Percentiles rank a stretch among this genome's conserved stretches.
Conservation (phyloP, 2,113 vertebrate species). For the Sterna hirundo region DNA sequence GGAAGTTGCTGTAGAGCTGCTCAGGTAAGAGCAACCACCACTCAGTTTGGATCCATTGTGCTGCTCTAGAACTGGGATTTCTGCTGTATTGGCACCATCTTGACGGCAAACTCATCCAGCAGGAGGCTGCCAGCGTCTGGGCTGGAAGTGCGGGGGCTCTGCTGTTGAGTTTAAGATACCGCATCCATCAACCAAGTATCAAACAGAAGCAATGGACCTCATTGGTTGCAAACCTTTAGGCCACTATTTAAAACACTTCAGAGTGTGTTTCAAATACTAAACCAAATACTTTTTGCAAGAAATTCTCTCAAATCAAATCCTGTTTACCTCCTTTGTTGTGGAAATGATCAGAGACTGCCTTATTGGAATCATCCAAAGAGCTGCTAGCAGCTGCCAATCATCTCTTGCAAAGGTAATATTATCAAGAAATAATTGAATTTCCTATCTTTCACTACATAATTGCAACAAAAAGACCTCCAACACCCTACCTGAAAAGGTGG, state of each 20-base stretch:
- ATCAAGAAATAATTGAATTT: conserved; percentile 44
- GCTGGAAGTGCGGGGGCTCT: rapidly evolving
- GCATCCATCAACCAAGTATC: background rate
- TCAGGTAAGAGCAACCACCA: background rate
- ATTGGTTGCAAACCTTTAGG: background rate
- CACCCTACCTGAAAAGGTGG: conserved; percentile 20
- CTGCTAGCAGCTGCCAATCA: background rate
- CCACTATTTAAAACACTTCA: background rate
- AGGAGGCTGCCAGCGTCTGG: background rate
- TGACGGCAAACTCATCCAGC: no score
- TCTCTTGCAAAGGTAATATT: background rate
- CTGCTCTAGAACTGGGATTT: background rate
- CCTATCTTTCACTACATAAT: conserved; percentile 12
- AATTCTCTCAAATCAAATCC: background rate
- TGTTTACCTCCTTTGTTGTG: background rate
- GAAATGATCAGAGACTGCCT: background rate
- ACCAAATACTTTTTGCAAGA: background rate
- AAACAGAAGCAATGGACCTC: background rate
- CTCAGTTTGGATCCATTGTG: background rate
- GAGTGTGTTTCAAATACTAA: background rate
- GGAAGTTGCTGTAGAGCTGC: background rate
- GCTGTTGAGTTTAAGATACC: background rate
- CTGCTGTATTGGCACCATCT: background rate
- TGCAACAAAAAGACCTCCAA: background rate
- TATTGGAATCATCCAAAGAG: background rate